Conservation (phyloP, 23 tunicate genomes). For the Oikopleura dioica region DNA sequence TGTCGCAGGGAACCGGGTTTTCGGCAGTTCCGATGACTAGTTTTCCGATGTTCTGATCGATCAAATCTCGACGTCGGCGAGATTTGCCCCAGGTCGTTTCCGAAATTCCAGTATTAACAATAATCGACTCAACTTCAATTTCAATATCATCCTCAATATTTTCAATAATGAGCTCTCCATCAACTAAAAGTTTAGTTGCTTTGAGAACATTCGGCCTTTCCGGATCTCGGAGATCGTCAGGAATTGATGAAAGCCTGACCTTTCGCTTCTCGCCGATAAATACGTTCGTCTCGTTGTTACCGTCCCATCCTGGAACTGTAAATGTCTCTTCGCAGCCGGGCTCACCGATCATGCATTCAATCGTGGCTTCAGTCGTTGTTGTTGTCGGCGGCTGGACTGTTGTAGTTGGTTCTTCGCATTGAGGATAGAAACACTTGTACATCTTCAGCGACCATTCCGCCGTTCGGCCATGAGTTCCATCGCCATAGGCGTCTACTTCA, state of each 20-base stretch:
- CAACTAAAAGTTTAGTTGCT: neutral
- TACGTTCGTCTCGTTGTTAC: neutral
- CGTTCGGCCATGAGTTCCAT: neutral
- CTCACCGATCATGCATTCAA: neutral
- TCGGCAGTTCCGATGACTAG: conserved; percentile 1
- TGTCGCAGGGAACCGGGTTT: neutral
- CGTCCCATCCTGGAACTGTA: neutral
- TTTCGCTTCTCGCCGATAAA: neutral
- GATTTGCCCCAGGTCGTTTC: neutral
- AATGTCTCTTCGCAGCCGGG: neutral
- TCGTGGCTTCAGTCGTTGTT: neutral
- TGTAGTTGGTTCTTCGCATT: neutral
- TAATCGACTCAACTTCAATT: neutral
- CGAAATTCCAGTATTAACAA: neutral
- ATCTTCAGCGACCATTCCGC: neutral
- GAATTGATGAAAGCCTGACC: neutral
- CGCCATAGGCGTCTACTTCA: neutral
- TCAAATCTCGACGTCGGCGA: neutral
- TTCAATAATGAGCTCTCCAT: neutral
- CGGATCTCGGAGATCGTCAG: no score
- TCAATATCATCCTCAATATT: neutral
- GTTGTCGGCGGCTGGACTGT: neutral
- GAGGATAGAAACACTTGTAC: conserved; percentile 3
- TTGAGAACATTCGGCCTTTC: no score
- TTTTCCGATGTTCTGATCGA: neutral